Evolutionary conservation across 2,888 invertebrate genomes (phyloP), one percentile per base, ranked within the genome.

Genomic region (Melinaea menophilus): DNA sequence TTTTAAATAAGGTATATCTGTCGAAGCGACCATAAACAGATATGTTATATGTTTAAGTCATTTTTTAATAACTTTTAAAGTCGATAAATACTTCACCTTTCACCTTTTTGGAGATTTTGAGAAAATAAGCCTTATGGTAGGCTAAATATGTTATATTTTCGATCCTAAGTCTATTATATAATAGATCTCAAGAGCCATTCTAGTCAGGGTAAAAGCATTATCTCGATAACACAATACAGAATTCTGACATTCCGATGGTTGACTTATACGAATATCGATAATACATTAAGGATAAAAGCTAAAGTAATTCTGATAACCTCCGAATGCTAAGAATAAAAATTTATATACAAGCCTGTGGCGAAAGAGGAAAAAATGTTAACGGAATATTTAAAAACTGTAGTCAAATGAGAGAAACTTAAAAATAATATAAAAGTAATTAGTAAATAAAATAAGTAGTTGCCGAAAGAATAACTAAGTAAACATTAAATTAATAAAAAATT

Each of bases 321-420:
- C 65, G 64, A 66, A 73, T 75, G 74, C 77, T 76, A 77, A 86
- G 85, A 88, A 88, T 88, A 88, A 88, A 88, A 88, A 88, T 88
- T 79, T 88, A 88, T 83, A 71, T 70, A 75, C 22, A 72, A 69
- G 78, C 75, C 78, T 75, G 75, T 76, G 75, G 75, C 72, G 71
- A 71, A 72, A 63, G 63, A 58, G 67, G 59, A 58, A 78, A 82
- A 22, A 83, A 83, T 81, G 81, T 81, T 84, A 85, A 86, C 84
- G 86, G 84, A 88, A 84, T 84, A 84, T 84, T 74, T 71, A 71
- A 78, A 75, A 76, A 75, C 78, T 73, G 71, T 79, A 68, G 64
- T 22, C 58, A 81, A 75, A 79, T 85, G 85, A 81, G 83, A 85
- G 76, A 81, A 22, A 76, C 75, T 74, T 68, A 78, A 72, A 74